A percentile compares a stretch with the other conserved stretches of the same genome.
These are phyloP conservation scores for Nysson spinosus DNA, from an alignment of 2,888 invertebrate genomes.

Conservation along the genomic window DNA sequence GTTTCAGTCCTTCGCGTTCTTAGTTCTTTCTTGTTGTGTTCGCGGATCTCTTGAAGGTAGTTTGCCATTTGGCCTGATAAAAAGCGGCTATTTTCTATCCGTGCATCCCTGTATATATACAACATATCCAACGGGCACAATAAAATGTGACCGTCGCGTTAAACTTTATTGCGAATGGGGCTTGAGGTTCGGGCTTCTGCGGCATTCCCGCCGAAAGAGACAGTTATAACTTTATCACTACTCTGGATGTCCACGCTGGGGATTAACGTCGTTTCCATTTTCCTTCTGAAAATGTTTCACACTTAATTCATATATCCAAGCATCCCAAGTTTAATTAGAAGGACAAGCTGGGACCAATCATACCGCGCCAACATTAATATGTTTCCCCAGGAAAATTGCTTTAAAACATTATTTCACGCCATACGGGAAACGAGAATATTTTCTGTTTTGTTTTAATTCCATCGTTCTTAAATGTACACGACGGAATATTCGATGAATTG, in stretches of 20 bases:
- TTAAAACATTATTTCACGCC: too few species aligned
- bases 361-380: background rate
- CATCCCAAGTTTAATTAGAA: conserved; percentile 23
- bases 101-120: conserved; percentile 1
- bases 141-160: conserved; percentile 51
- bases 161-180: conserved; percentile 54
- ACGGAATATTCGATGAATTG: too few species aligned
- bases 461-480: too few species aligned
- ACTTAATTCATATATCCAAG: background rate
- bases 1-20: background rate
- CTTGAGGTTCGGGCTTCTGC: conserved; percentile 46
- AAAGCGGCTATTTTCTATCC: conserved; percentile 30
- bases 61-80: conserved; percentile 13
- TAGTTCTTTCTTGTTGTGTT: background rate
- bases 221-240: conserved; percentile 59
- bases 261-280: conserved; percentile 24
- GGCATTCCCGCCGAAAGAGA: conserved; percentile 35
- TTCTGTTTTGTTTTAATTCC: too few species aligned
- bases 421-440: too few species aligned
- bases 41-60: conserved; percentile 9
- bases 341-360: background rate
- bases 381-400: too few species aligned
- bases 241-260: conserved; percentile 8
- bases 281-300: conserved; percentile 18
- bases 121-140: conserved; percentile 44